Evolutionary conservation across 2,113 vertebrate species (phyloP).

Genomic region (Corapipo altera): DNA sequence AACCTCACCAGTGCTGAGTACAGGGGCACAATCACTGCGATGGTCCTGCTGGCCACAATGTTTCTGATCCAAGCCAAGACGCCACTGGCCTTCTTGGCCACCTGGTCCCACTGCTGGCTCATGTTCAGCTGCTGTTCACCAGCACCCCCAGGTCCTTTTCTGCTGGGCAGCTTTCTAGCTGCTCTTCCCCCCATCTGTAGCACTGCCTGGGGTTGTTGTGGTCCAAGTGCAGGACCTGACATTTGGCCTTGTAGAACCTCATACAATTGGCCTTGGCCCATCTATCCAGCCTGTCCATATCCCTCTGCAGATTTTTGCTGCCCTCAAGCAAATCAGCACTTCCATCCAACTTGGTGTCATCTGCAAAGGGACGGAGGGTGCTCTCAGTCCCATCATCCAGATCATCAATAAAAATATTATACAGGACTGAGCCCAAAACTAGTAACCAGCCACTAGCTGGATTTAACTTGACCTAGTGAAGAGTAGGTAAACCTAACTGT

Average conservation of each 20-base stretch:
- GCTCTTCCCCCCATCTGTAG: not conserved
- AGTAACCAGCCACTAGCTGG: not conserved
- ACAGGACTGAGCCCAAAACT: not conserved
- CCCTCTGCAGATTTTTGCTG: not conserved
- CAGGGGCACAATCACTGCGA: not conserved
- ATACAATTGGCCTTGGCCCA: not conserved
- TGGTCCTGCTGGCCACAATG: not conserved
- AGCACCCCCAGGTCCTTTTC: not conserved
- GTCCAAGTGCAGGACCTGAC: not conserved
- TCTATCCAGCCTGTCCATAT: not conserved
- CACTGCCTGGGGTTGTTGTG: not conserved
- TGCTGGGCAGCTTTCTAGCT: not conserved
- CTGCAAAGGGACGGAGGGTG: not conserved
- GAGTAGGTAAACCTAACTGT: not conserved
- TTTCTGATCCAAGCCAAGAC: not conserved
- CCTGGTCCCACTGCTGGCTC: not conserved
- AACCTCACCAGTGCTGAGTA: not conserved
- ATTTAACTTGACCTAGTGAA: not conserved
- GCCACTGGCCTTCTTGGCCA: not conserved
- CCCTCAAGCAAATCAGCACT: not conserved
- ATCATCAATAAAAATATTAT: not conserved
- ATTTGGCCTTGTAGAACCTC: not conserved
- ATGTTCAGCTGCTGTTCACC: accelerated
- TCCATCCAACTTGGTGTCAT: not conserved
- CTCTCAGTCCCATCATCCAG: not conserved